Evolutionary conservation across 2,797 vertebrate genomes (phyloP), one percentile per base, ranked within the genome.

Genomic region (Pygocentrus nattereri): DNA sequence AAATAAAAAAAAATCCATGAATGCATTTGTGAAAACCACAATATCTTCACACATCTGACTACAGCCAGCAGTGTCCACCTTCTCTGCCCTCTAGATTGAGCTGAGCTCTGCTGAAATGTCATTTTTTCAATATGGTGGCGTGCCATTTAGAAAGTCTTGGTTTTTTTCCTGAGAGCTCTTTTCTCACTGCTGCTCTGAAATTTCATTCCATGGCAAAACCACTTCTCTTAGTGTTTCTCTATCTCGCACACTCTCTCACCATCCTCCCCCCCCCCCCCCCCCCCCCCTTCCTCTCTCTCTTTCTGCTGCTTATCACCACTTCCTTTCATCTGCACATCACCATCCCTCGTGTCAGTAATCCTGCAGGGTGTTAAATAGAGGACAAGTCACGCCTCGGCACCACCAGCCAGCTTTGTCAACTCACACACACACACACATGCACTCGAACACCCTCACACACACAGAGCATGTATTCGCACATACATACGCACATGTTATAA

Each of bases 21-120:
- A 73, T 47, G 34, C 27, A 64, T 65, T 68, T 41, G 21, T 16
- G 23, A 74, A 30, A 16, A 16, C 0, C 18, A 44, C 3, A 11
- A 27, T 54, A 23, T 62, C 23, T 64, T 27, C 10, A 52, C 21
- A 31, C 1, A 5, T n/a, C 31, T 78, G 12, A 8, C 19, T 7
- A 74, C 27, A 44, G 23, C 41, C 30, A 44, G 47, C 4, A 30
- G 31, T 18, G 50, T 44, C 11, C 25, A 70, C 27, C 25, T 31
- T 15, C 34, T 52, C 15, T 75, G 34, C 62, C 64, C 56, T 74
- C 61, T 72, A 86, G 89, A 90, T 89, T 65, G 86, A 90, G 72
- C 44, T 67, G 80, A 86, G 85, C 88, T 88, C 85, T 85, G 62
- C 52, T 89, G 83, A 93, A 93, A 93, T 93, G 91, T 92, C 92